Conservation (phyloP, 2,797 vertebrate genomes). For the Acestrorhynchus altus region DNA sequence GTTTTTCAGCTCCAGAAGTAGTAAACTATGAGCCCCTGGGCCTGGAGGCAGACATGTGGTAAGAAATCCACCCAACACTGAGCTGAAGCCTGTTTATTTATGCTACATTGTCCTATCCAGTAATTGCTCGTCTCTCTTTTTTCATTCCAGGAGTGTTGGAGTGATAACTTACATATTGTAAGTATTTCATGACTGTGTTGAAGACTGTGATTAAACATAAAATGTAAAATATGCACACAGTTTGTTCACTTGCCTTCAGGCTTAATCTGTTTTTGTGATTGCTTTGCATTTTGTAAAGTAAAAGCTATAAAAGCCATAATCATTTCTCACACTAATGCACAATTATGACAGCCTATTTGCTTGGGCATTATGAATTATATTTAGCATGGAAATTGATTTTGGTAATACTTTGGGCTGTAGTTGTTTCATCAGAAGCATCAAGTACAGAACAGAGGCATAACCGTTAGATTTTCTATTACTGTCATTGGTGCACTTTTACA, state of each 20-base stretch:
- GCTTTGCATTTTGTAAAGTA: conserved; percentile 10
- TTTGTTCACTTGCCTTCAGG: conserved; percentile 21
- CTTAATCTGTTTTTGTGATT: conserved; percentile 15
- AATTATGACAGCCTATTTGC: conserved; percentile 5
- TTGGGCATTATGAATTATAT: not conserved
- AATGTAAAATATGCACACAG: conserved; percentile 26
- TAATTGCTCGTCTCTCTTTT: conserved; percentile 19
- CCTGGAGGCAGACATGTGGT: conserved; percentile 99
- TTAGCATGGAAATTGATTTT: conserved; percentile 8
- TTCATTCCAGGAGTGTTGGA: conserved; percentile 75
- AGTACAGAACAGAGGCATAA: not conserved
- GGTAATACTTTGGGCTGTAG: not conserved
- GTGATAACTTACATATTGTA: conserved; percentile 83
- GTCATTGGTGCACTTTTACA: conserved; percentile 8
- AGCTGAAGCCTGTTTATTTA: conserved; percentile 2
- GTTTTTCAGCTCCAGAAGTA: conserved; percentile 91
- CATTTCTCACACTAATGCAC: conserved; percentile 5
- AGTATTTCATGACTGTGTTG: conserved; percentile 62
- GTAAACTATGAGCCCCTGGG: conserved; percentile 98
- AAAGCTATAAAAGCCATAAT: not conserved
- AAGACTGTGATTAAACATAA: conserved; percentile 22
- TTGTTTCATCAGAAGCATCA: not conserved
- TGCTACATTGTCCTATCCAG: conserved; percentile 15
- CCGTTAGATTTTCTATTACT: not conserved
- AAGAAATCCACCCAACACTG: conserved; percentile 67